Evolutionary conservation across 1,140 invertebrate species (phyloP), one percentile per base, ranked within the genome.

Genomic region (Mizuhopecten yessoensis): DNA sequence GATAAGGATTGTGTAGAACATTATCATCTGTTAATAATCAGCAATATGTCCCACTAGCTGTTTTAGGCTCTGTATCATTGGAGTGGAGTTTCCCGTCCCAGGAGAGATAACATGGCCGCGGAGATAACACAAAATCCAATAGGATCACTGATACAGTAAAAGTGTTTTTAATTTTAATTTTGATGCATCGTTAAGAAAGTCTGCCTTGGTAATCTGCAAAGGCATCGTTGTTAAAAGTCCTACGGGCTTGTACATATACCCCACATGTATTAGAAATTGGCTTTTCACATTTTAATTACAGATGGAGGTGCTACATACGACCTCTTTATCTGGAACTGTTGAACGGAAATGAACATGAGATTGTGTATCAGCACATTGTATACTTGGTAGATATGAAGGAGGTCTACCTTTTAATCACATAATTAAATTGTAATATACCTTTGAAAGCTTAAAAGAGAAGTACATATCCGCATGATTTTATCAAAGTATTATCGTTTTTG

Each of bases 101-200:
- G n/a, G n/a, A n/a, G n/a, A n/a, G n/a, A n/a, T n/a, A n/a, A n/a
- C n/a, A n/a, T n/a, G n/a, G n/a, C n/a, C n/a, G n/a, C n/a, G 45
- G 20, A 10, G 11, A 49, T 75, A 29, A 7, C 11, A 75, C 23
- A n/a, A 29, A 5, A 29, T 75, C 23, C 23, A 75, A n/a, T 17
- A 29, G n/a, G 57, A 29, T 17, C n/a, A 7, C 57, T 75, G 57
- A 29, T 29, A 75, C 23, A n/a, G 23, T 75, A n/a, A 75, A 29
- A 75, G 29, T 3, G 23, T n/a, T 9, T 29, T 75, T 75, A 75
- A 75, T 75, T 75, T 75, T 29, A 75, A 75, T 75, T 75, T 75
- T 75, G 5, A 75, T 75, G 57, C 57, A 75, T 75, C 57, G 57
- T 75, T 75, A 29, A n/a, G 57, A 75, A 75, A n/a, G 57, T 75